These are phyloP conservation scores for Meloidogyne floridensis DNA, from an alignment of 1,140 invertebrate species.

Conservation along the genomic window DNA sequence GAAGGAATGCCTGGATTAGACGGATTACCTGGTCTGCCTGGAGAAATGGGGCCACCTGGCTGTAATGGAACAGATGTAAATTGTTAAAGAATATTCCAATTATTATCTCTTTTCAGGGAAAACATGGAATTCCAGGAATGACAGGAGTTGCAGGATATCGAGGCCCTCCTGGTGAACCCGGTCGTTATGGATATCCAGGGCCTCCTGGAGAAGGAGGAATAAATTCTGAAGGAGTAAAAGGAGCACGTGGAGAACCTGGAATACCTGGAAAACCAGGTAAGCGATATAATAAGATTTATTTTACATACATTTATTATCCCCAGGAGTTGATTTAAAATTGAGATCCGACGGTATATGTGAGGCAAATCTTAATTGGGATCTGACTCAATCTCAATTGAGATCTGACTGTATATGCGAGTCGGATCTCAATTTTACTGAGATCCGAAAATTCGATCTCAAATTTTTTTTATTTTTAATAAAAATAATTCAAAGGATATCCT, in stretches of 20 bases:
- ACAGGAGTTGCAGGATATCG: constrained; percentile 54
- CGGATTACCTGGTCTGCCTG: constrained; percentile 61
- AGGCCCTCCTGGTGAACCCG: constrained; percentile 46
- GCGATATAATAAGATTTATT: neutral
- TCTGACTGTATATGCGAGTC: no score
- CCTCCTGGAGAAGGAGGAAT: constrained; percentile 63
- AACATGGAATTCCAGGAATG: constrained; percentile 46
- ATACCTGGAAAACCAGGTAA: constrained; percentile 34
- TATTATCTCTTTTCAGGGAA: constrained; percentile 14
- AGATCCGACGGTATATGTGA: no score
- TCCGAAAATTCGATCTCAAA: no score
- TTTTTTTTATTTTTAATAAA: neutral
- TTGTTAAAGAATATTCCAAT: constrained; percentile 23
- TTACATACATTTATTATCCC: no score
- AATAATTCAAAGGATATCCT: constrained; percentile 9
- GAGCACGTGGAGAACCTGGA: constrained; percentile 58
- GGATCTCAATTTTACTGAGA: no score
- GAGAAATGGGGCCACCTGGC: constrained; percentile 62
- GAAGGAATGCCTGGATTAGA: constrained; percentile 58
- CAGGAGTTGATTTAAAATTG: no score
- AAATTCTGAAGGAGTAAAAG: constrained; percentile 60
- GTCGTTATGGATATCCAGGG: constrained; percentile 50
- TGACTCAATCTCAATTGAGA: no score
- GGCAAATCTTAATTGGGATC: no score
- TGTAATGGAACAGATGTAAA: constrained; percentile 66